Evolutionary conservation across 2,113 vertebrate species (phyloP).

Genomic region (Euleptes europaea): DNA sequence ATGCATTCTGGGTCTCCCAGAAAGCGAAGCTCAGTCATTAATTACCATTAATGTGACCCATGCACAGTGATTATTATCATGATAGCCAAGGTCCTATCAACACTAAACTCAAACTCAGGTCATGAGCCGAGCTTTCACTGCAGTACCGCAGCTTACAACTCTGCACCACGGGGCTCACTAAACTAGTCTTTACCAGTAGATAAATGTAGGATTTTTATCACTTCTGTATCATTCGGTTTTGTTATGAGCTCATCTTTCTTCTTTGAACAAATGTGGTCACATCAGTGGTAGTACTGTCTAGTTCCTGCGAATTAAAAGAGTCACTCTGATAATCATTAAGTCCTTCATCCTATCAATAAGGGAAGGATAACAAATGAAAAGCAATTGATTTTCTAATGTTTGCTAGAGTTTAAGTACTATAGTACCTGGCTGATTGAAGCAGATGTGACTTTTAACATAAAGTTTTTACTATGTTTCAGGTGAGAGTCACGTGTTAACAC

Average conservation of each 20-base stretch:
- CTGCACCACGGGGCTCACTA: no score
- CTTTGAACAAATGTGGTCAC: not conserved
- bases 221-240: not conserved
- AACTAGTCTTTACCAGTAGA: not conserved
- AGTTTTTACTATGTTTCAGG: not conserved
- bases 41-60: not conserved
- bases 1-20: not conserved
- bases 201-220: not conserved
- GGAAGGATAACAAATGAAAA: constrained; percentile 13
- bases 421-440: not conserved
- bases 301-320: not conserved
- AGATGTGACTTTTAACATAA: constrained; percentile 27
- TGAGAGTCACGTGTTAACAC: constrained; percentile 6
- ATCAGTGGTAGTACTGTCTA: not conserved
- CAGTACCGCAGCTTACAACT: no score
- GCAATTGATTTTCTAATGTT: constrained; percentile 10
- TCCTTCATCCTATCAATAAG: not conserved
- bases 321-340: not conserved
- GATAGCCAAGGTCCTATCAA: not conserved
- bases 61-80: not conserved
- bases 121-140: no score
- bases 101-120: no score
- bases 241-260: not conserved
- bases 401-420: constrained; percentile 8
- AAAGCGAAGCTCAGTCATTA: not conserved